Conservation (phyloP, 2,888 invertebrate genomes). For the Hesperia comma region DNA sequence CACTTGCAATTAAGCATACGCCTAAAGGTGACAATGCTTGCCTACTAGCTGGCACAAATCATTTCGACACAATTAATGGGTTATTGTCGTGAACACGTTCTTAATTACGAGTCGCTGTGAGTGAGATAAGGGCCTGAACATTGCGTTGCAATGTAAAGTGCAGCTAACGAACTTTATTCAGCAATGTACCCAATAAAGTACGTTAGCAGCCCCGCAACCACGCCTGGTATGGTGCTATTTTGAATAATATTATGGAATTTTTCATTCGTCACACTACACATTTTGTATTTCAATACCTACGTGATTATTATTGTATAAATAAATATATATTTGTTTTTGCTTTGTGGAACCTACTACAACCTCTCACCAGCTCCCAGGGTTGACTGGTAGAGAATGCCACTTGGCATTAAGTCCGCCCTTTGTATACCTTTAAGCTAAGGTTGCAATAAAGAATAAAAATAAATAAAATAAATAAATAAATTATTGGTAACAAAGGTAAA, state of each 20-base stretch:
- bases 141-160: slow-evolving; percentile 33
- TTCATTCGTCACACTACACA: slow-evolving; percentile 16
- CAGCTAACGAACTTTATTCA: slow-evolving; percentile 37
- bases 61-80: slow-evolving; percentile 70
- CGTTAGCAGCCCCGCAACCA: slow-evolving; percentile 9
- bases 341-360: too few species aligned
- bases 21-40: slow-evolving; percentile 42
- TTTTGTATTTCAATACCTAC: neutral
- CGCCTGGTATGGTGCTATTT: slow-evolving; percentile 24
- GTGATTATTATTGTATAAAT: too few species aligned
- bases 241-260: slow-evolving; percentile 32
- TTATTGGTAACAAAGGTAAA: too few species aligned
- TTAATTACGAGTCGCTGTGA: slow-evolving; percentile 64
- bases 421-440: too few species aligned
- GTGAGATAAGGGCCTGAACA: slow-evolving; percentile 47
- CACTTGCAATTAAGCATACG: slow-evolving; percentile 44
- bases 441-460: too few species aligned
- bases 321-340: too few species aligned
- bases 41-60: slow-evolving; percentile 53
- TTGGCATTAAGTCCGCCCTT: too few species aligned
- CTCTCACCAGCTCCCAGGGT: too few species aligned
- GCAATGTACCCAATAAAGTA: slow-evolving; percentile 28
- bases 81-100: slow-evolving; percentile 63
- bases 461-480: too few species aligned
- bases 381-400: too few species aligned